Base-by-base conservation (phyloP, 2,113 vertebrate genomes). In the Petaurus breviceps region DNA sequence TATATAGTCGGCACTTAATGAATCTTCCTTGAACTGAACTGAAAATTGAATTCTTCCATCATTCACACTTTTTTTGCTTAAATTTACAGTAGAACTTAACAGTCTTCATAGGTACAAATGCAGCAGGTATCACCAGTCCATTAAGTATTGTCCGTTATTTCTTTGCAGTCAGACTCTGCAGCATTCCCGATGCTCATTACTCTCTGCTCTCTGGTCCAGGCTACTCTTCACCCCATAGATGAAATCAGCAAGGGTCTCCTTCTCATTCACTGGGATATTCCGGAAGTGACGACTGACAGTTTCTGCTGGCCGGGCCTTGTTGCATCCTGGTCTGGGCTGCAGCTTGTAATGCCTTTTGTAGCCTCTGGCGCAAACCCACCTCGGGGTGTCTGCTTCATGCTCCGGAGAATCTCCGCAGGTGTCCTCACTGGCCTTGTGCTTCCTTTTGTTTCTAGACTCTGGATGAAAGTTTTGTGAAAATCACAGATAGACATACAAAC, bases 141-240 rank as follows among this genome's bases (percentile, higher is more conserved):
- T 95, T 93, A 90, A 97, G 98, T 95, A 95, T 94, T 0, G 24
- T 7, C 46, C 55, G 11, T 91, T 61, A 22, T 92, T 96, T 96
- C 96, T 51, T 93, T 90, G 91, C 92, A 96, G 52, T 8, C 77
- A 54, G 51, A 50, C 26, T 57, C 57, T 3, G 90, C 92, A 95
- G 99, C 98, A 99, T 91, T 99, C 99, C 31, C 99, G 98, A 77
- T 99, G 99, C 97, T 99, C 99, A 97, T 99, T 97, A 46, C 99
- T 97, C 94, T 99, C 99, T 0, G 99, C 98, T 94, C 99, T 99
- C 99, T 99, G 99, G 98, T 99, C 99, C 98, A 99, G 98, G 98
- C 99, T 99, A 98, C 99, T 99, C 98, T 99, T 99, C 98, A 99
- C 99, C 99, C 99, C 99, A 98, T 99, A 99, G 97, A 99, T 99